These are phyloP conservation scores for Heliornis fulica DNA, from an alignment of 2,113 vertebrate species.

Conservation along the genomic window DNA sequence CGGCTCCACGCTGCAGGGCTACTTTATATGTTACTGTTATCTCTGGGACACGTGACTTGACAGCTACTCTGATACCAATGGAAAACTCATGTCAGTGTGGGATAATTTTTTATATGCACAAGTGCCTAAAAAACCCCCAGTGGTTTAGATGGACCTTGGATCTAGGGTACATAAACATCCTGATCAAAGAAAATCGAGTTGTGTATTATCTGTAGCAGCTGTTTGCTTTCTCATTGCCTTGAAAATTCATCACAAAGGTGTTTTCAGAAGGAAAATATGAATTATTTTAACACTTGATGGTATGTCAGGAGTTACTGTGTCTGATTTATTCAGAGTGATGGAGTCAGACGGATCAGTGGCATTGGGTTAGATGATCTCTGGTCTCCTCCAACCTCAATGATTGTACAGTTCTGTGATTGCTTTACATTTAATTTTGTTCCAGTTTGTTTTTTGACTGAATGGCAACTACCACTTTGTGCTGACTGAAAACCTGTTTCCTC, in stretches of 20 bases:
- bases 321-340: not conserved
- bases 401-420: not conserved
- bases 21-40: not conserved
- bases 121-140: not conserved
- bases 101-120: not conserved
- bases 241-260: not conserved
- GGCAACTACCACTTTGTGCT: not conserved
- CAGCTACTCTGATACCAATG: not conserved
- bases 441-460: not conserved
- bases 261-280: not conserved
- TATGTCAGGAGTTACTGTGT: not conserved
- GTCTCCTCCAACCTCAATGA: not conserved
- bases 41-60: not conserved
- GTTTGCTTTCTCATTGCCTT: slow-evolving; percentile 8
- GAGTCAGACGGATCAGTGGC: not conserved
- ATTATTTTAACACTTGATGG: not conserved
- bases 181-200: not conserved
- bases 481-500: not conserved
- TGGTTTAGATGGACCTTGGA: not conserved
- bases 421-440: not conserved
- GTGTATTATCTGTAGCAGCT: not conserved
- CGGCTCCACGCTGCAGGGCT: too few species aligned
- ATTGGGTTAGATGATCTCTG: not conserved
- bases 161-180: not conserved
- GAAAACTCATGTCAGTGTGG: not conserved